Percentiles rank a stretch among this genome's conserved stretches.
phyloP scores from a whole-genome alignment of 2,113 vertebrate species.

The Marmota monax region DNA sequence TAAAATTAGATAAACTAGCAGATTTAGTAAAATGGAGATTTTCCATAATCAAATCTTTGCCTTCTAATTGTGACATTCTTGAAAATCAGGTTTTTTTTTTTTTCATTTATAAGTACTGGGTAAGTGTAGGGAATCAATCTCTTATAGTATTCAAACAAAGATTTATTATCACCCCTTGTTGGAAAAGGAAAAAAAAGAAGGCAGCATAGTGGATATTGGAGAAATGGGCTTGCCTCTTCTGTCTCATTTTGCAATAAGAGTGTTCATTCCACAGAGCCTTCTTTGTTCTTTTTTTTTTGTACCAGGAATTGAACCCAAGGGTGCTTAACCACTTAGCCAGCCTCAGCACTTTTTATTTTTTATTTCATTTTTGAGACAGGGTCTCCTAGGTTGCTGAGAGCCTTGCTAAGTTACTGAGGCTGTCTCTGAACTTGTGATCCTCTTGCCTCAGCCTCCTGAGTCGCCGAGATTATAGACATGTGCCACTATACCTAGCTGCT shows the following conservation, averaged over 20 bases:
- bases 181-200: not conserved
- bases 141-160: constrained; percentile 67
- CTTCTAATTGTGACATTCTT: constrained; percentile 66
- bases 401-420: too few relatives aligned
- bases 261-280: constrained; percentile 56
- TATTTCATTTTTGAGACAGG: too few relatives aligned
- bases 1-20: constrained; percentile 51
- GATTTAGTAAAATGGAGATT: constrained; percentile 64
- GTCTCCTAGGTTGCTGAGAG: too few relatives aligned
- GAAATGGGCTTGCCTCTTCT: not conserved
- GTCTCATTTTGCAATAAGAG: not conserved
- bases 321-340: too few relatives aligned
- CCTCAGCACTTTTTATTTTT: too few relatives aligned
- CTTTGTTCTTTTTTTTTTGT: not conserved
- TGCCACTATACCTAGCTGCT: too few relatives aligned
- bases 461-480: too few relatives aligned
- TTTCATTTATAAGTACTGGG: constrained; percentile 64
- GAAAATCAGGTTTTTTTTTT: constrained; percentile 49
- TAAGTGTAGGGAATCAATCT: constrained; percentile 53
- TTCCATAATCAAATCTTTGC: constrained; percentile 60
- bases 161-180: not conserved
- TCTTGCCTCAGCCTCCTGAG: too few relatives aligned
- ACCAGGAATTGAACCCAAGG: too few relatives aligned
- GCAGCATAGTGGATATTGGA: not conserved
- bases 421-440: too few relatives aligned